Conservation (phyloP, 2,888 invertebrate genomes). For the Acronicta psi region DNA sequence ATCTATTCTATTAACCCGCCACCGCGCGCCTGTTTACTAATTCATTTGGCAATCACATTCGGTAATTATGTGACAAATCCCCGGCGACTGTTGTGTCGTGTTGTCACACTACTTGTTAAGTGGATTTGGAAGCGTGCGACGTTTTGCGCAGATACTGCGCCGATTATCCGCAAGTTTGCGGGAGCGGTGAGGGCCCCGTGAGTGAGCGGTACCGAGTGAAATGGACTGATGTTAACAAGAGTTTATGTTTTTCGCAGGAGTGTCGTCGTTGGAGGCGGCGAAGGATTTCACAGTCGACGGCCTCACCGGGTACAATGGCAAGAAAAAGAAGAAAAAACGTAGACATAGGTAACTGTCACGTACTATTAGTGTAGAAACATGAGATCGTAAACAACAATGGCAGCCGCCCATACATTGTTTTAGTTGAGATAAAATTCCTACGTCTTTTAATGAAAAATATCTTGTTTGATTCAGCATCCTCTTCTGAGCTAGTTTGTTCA, state of each 20-base stretch:
- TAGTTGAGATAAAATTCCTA: no score
- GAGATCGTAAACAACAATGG: no score
- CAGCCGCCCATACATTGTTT: no score
- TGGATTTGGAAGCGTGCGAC: constrained; percentile 53
- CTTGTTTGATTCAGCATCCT: no score
- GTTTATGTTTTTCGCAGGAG: constrained; percentile 82
- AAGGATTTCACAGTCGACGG: constrained; percentile 96
- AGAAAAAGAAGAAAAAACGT: constrained; percentile 97
- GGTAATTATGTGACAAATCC: constrained; percentile 84
- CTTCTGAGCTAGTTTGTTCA: no score
- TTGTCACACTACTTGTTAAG: constrained; percentile 62
- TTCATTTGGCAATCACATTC: constrained; percentile 85
- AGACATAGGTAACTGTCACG: constrained; percentile 93
- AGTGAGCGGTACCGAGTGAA: constrained; percentile 17
- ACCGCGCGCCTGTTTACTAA: constrained; percentile 78
- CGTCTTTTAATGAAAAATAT: no score
- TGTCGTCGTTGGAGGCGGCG: constrained; percentile 92
- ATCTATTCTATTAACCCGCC: constrained; percentile 73
- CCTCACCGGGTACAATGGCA: constrained; percentile 94
- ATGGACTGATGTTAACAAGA: constrained; percentile 29
- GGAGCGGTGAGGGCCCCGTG: background rate
- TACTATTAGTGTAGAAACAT: background rate
- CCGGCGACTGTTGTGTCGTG: constrained; percentile 56
- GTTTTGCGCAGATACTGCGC: constrained; percentile 43
- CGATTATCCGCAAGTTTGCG: constrained; percentile 17